Percentiles rank a stretch among this genome's conserved stretches.
These are phyloP conservation scores for Agrotis segetum DNA, from an alignment of 2,888 invertebrate genomes.

Conservation along the genomic window DNA sequence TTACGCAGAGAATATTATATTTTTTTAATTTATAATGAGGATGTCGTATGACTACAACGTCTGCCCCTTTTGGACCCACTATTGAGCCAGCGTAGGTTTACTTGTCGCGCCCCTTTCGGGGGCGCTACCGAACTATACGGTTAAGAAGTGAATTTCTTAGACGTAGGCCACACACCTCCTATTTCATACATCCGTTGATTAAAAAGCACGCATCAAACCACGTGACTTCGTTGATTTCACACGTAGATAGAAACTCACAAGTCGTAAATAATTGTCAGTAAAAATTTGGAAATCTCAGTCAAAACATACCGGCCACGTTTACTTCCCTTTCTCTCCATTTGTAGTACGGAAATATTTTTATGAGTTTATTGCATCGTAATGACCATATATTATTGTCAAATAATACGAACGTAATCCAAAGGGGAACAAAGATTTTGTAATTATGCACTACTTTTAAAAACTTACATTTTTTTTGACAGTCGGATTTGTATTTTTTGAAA, in stretches of 20 bases:
- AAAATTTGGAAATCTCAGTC: conserved; percentile 22
- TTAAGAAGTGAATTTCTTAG: too few relatives aligned
- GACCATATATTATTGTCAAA: too few relatives aligned
- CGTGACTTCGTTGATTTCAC: not conserved
- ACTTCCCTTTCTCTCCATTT: conserved; percentile 53
- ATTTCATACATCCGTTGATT: not conserved
- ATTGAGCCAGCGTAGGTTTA: too few relatives aligned
- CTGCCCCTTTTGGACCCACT: too few relatives aligned
- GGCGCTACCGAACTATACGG: too few relatives aligned
- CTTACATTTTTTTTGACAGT: too few relatives aligned
- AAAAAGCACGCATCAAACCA: not conserved
- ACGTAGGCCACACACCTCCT: not conserved
- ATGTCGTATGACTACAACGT: too few relatives aligned
- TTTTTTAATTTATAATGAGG: too few relatives aligned
- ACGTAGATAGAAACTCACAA: not conserved
- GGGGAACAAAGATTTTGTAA: not conserved
- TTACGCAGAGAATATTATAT: too few relatives aligned
- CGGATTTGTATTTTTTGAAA: too few relatives aligned
- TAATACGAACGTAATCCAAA: not conserved
- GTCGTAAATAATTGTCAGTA: conserved; percentile 15
- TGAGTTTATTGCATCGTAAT: conserved; percentile 27
- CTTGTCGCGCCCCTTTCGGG: too few relatives aligned
- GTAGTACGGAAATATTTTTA: conserved; percentile 29
- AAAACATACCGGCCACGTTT: conserved; percentile 16
- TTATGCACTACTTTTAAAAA: not conserved